A percentile compares a stretch with the other conserved stretches of the same genome.
Evolutionary conservation across 2,888 invertebrate species (phyloP).

Genomic region (Apocheima hispidaria): DNA sequence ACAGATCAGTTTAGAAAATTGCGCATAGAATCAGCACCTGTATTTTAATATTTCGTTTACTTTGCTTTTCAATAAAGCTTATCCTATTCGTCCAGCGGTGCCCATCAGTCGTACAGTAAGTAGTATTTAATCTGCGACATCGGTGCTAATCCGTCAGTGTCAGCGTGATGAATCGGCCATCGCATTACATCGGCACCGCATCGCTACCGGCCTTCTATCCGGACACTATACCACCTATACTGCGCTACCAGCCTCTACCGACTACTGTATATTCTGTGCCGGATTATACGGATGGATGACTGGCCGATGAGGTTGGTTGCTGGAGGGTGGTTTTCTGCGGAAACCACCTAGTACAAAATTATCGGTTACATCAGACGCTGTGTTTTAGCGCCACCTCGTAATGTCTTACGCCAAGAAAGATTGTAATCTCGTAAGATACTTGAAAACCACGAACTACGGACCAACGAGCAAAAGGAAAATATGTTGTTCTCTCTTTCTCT

Average conservation of each 20-base stretch:
- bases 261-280: not conserved
- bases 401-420: too few species aligned
- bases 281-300: conserved; percentile 23
- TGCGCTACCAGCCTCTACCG: not conserved
- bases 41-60: not conserved
- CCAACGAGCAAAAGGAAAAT: too few species aligned
- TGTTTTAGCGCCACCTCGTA: too few species aligned
- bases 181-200: conserved; percentile 21
- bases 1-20: too few species aligned
- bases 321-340: not conserved
- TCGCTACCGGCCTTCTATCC: conserved; percentile 14
- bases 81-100: conserved; percentile 8
- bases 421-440: too few species aligned
- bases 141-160: conserved; percentile 71
- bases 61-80: not conserved
- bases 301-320: conserved; percentile 6
- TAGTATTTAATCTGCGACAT: conserved; percentile 21
- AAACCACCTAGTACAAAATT: not conserved
- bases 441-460: too few species aligned
- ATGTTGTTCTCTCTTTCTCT: too few species aligned
- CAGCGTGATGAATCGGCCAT: conserved; percentile 70
- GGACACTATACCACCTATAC: not conserved
- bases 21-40: not conserved
- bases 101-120: conserved; percentile 3
- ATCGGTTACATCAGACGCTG: too few species aligned